Evolutionary conservation across 2,888 invertebrate genomes (phyloP).

Genomic region (Acronicta alni): DNA sequence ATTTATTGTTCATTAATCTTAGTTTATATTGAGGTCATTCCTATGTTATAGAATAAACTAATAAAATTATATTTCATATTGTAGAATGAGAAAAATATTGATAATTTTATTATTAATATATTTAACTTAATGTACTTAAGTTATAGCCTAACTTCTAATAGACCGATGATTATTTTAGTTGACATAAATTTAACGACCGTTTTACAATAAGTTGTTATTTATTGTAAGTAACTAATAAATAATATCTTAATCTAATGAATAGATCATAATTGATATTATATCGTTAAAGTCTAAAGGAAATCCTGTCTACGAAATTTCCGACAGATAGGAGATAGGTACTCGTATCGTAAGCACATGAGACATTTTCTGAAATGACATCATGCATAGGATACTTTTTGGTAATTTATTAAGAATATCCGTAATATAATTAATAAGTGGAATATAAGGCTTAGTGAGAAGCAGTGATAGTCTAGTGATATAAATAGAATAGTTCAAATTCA

Average conservation of each 20-base stretch:
- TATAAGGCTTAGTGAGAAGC: neutral
- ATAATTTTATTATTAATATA: too few species aligned
- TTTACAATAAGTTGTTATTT: neutral
- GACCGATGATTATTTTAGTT: too few species aligned
- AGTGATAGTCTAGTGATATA: too few species aligned
- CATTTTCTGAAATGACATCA: neutral
- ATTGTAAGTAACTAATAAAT: neutral
- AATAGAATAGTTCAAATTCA: too few species aligned
- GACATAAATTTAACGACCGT: too few species aligned
- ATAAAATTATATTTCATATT: too few species aligned
- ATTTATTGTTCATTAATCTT: too few species aligned
- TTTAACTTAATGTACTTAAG: too few species aligned
- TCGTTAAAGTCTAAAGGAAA: slow-evolving; percentile 24
- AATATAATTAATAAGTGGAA: neutral
- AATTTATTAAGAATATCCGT: slow-evolving; percentile 3
- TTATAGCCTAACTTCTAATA: too few species aligned
- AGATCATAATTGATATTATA: slow-evolving; percentile 9
- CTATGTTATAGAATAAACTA: too few species aligned
- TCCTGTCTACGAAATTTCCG: slow-evolving; percentile 37
- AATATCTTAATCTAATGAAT: neutral
- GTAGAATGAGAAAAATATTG: too few species aligned
- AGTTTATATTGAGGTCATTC: too few species aligned
- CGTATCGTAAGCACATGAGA: slow-evolving; percentile 1
- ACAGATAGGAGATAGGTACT: neutral
- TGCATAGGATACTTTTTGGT: neutral